Base-by-base conservation (phyloP, 2,113 vertebrate species). In the Leuciscus idus region DNA sequence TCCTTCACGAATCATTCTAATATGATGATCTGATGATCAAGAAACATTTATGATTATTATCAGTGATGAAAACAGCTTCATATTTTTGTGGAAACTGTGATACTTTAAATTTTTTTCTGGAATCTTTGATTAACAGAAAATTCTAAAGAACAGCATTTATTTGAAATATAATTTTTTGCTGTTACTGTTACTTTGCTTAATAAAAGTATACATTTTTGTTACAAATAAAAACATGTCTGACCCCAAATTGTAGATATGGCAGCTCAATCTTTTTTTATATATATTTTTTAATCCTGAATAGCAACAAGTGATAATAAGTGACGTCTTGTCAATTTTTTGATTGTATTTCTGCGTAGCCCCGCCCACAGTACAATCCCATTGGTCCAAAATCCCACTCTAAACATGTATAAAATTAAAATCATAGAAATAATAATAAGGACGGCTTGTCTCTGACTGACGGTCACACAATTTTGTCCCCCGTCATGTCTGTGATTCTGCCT, bases 401-500 rank as follows among this genome's bases (percentile, higher is more conserved):
- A 8, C 39, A 39, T 39, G 36, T 39, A 39, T 39, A 39, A 1
- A 39, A 39, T 39, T 39, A 39, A 39, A 39, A 7, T 39, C 39
- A 39, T 6, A 39, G 39, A 39, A 39, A 39, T 39, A 39, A 39
- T 6, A 39, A 39, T 39, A 39, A 39, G 39, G 33, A 33, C 33
- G 3, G 33, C 33, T 33, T 33, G 50, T 55, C 15, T 55, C 50
- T 55, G 66, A 39, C 33, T 72, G 68, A 72, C 21, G 68, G 33
- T 39, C 68, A 72, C 68, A 72, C 68, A 33, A 4, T 33, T 72
- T 43, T 43, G 68, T 12, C 68, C 68, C 52, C 1, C 6, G 2
- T 72, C 68, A 43, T 43, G 33, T 4, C 66, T 70, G 19, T 36
- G 66, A 23, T 5, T 70, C 91, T 91, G 52, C 87, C 81, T 86